Base-by-base conservation (phyloP, 2,888 invertebrate species). In the Melitaea athalia region DNA sequence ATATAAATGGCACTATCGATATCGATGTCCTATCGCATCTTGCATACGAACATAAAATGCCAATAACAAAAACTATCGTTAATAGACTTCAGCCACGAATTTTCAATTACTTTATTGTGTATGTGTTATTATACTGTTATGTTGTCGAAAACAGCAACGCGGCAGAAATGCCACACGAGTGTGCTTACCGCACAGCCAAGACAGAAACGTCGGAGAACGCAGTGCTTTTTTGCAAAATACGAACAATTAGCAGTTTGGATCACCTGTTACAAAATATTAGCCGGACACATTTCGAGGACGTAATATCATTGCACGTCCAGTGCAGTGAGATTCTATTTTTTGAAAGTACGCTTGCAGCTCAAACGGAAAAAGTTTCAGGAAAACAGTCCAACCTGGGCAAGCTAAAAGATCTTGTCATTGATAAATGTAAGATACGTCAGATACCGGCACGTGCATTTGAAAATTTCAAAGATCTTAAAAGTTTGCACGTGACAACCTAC, bases 341-440 rank as follows among this genome's bases (percentile, higher is more conserved):
- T 81, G 96, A 96, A 85, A 95, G 95, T 80, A 95, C 95, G 63
- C 85, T 95, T 71, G 94, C 94, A 71, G 91, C 94, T 70, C 91
- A 91, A 47, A 82, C 86, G 53, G 86, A 91, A 67, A 85, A 91
- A 77, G 65, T 83, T 67, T 64, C 90, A 65, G 87, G 85, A 38
- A 95, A 95, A 83, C 88, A 95, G 72, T 90, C 93, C 47, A 92
- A 93, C 72, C 88, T 96, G 71, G 85, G 95, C 93, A 86, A 95
- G 93, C 83, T 97, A 93, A 88, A 96, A 93, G 93, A 95, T 94
- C 82, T 95, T 90, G 78, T 94, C 90, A 93, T 97, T 75, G 96
- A 96, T 78, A 95, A 94, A 84, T 97, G 96, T 86, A 96, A 96
- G 88, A 94, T 96, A 79, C 94, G 95, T n/a, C 94, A 94, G 82